Conservation (phyloP, 2,113 vertebrate genomes). For the Leucopternis melanops region DNA sequence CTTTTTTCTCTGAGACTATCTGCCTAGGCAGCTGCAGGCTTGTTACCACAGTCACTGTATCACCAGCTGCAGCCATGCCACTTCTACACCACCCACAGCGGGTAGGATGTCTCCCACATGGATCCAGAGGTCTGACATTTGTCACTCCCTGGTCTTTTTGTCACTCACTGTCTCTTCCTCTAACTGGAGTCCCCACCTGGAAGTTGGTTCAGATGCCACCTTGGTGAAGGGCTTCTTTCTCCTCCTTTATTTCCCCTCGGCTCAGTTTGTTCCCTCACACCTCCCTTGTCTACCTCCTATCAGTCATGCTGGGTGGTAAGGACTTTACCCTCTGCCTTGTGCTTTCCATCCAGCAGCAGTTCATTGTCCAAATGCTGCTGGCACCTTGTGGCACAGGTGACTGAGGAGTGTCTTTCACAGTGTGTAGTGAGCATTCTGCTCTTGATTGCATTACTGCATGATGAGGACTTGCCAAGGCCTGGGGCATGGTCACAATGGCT, state of each 20-base stretch:
- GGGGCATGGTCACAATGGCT: neutral
- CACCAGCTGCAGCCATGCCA: neutral
- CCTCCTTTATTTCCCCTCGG: neutral
- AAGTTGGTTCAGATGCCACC: neutral
- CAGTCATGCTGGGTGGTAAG: neutral
- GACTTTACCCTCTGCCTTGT: neutral
- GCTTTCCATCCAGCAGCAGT: neutral
- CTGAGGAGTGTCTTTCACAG: neutral
- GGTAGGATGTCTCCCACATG: neutral
- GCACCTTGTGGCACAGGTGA: neutral
- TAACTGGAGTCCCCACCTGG: rapidly evolving
- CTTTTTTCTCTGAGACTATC: rapidly evolving
- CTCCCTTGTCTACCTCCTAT: neutral
- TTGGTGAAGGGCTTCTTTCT: neutral
- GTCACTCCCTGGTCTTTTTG: neutral
- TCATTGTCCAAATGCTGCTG: neutral
- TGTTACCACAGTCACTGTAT: neutral
- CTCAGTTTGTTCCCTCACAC: neutral
- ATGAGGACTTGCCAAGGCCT: neutral
- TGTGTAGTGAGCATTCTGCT: neutral
- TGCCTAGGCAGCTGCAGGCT: neutral
- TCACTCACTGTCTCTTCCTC: neutral
- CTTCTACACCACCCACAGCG: neutral
- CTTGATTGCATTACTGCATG: neutral
- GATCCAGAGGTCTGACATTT: neutral